phyloP scores from a whole-genome alignment of 2,113 vertebrate species.

The Ammodramus savannarum region DNA sequence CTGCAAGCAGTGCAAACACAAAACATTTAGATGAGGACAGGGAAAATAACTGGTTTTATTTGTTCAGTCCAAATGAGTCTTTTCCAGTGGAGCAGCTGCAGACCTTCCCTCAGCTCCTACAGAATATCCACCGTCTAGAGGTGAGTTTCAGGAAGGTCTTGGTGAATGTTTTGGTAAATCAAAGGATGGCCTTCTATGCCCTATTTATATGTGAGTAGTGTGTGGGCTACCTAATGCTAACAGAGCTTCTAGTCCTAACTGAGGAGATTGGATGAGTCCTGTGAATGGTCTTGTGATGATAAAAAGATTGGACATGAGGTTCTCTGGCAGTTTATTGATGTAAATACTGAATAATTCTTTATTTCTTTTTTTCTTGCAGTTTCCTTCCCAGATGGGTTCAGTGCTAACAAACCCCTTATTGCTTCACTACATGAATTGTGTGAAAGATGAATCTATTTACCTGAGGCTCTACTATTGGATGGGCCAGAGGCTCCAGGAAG shows the following conservation, averaged over 20 bases:
- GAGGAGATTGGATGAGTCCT: background rate
- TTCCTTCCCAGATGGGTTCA: conserved; percentile 93
- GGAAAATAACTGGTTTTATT: background rate
- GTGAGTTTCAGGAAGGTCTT: conserved; percentile 66
- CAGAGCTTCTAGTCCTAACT: background rate
- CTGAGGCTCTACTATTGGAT: conserved; percentile 91
- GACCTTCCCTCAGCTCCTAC: conserved; percentile 83
- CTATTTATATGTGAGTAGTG: background rate
- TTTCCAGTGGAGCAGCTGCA: conserved; percentile 82
- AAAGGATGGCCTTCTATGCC: background rate
- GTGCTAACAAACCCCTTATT: conserved; percentile 83
- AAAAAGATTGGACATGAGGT: background rate
- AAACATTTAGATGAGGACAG: background rate
- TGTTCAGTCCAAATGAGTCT: background rate
- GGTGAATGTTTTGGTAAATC: background rate
- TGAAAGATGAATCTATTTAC: conserved; percentile 85
- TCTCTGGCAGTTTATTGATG: background rate
- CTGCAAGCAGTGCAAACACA: conserved; percentile 7
- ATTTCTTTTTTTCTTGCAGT: conserved; percentile 67
- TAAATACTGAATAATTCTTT: background rate
- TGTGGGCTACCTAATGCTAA: background rate
- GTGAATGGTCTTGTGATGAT: background rate
- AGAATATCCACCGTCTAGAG: conserved; percentile 86
- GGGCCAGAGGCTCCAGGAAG: conserved; percentile 86
- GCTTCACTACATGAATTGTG: conserved; percentile 88